phyloP scores from a whole-genome alignment of 2,888 invertebrate species.

The Drosophila kanekoi region DNA sequence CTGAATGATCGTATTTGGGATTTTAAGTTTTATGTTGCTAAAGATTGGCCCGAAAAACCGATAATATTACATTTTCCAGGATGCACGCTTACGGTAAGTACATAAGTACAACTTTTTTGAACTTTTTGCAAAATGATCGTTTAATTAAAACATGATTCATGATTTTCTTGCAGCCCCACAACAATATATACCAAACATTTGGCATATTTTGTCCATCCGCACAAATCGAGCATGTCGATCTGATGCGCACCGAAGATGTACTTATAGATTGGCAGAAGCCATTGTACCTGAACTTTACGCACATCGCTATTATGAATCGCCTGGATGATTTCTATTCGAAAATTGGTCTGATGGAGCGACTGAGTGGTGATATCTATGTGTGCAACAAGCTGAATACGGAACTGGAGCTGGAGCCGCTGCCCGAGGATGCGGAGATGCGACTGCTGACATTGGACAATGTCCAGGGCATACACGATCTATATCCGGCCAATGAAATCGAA shows the following conservation, averaged over 20 bases:
- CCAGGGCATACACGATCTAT: slow-evolving; percentile 92
- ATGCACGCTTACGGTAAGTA: slow-evolving; percentile 93
- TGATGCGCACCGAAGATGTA: slow-evolving; percentile 91
- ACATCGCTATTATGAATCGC: slow-evolving; percentile 91
- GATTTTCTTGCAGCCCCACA: slow-evolving; percentile 89
- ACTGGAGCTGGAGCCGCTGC: slow-evolving; percentile 87
- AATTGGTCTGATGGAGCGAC: slow-evolving; percentile 89
- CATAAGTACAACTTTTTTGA: slow-evolving; percentile 31
- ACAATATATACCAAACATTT: slow-evolving; percentile 92
- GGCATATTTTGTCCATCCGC: slow-evolving; percentile 94
- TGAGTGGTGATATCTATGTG: slow-evolving; percentile 92
- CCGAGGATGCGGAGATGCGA: slow-evolving; percentile 90
- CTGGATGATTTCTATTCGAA: slow-evolving; percentile 90
- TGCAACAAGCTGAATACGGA: slow-evolving; percentile 88
- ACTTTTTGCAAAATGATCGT: not conserved
- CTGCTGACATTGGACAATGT: slow-evolving; percentile 92
- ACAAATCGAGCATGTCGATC: slow-evolving; percentile 89
- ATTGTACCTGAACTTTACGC: slow-evolving; percentile 94
- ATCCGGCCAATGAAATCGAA: slow-evolving; percentile 95
- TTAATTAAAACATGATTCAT: not conserved
- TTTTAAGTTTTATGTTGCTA: slow-evolving; percentile 95
- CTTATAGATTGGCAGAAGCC: slow-evolving; percentile 93
- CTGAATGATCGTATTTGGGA: slow-evolving; percentile 95
- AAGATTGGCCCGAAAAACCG: slow-evolving; percentile 94
- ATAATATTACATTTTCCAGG: slow-evolving; percentile 95